Evolutionary conservation across 2,797 vertebrate genomes (phyloP), one percentile per base, ranked within the genome.

Genomic region (Hapalemur alaotrensis): DNA sequence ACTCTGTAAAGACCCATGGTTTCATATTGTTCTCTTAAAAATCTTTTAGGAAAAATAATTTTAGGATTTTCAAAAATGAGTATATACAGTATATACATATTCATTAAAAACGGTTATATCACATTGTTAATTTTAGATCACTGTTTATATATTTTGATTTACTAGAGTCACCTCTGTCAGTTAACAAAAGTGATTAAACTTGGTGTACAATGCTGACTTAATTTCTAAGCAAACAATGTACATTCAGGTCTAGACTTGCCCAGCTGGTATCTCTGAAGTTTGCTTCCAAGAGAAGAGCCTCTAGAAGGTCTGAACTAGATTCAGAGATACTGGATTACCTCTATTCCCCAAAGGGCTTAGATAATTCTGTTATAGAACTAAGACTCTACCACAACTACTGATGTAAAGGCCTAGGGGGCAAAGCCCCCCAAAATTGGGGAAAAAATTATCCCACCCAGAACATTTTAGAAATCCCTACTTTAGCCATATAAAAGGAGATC

Each of bases 1-100:
- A 91, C 25, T 65, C 69, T 32, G 25, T 32, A 65, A n/a, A 92
- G 11, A 73, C 9, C 25, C 61, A 7, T 38, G 28, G 15, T 76
- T 91, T 73, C 50, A 83, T 81, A 80, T 15, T 94, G 30, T 63
- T 63, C 32, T n/a, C n/a, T 75, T 32, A 95, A 79, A 75, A 75
- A 41, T 32, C 35, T 83, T 91, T 94, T 57, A 50, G 67, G 35
- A 57, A 83, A 95, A 93, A 48, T 86, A 69, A 87, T 76, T 90
- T 91, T 22, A 17, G 23, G 32, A 32, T 41, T 81, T 76, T 89
- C 52, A 75, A 35, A 97, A 85, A 89, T 15, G 22, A 20, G 15
- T 23, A 25, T 48, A 22, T 6, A 13, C 25, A 20, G 1, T 52
- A 52, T 25, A 69, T 0, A 88, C 23, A 76, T 3, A 85, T 52